Conservation (phyloP, 2,888 invertebrate species). For the Cyaniris semiargus region DNA sequence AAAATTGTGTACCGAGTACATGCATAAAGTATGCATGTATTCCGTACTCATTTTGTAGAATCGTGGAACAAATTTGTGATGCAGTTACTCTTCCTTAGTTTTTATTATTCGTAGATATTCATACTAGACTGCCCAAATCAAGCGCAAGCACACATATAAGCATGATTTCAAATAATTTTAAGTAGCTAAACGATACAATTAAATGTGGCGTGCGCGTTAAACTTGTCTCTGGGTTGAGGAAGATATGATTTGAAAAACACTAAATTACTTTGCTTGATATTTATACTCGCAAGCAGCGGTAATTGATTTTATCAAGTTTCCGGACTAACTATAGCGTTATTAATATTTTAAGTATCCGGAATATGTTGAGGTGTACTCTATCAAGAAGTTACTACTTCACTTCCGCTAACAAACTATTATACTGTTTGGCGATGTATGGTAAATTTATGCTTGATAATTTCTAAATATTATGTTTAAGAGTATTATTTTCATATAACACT, state of each 20-base stretch:
- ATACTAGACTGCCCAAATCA: not conserved
- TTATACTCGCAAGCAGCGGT: constrained; percentile 46
- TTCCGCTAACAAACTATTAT: not conserved
- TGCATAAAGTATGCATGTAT: no score
- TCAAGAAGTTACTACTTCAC: constrained; percentile 33
- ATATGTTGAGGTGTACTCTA: constrained; percentile 19
- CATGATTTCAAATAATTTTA: not conserved
- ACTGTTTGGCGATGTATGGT: no score
- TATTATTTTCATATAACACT: no score
- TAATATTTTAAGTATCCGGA: constrained; percentile 60
- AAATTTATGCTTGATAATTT: not conserved
- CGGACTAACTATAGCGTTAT: constrained; percentile 52
- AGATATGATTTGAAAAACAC: not conserved
- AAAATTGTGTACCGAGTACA: no score
- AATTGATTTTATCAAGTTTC: constrained; percentile 60
- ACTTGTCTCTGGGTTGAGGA: not conserved
- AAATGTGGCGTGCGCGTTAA: not conserved
- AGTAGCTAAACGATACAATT: not conserved
- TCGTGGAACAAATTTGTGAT: no score
- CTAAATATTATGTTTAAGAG: no score
- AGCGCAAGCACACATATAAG: not conserved
- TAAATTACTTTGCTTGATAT: not conserved
- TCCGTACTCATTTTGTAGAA: no score
- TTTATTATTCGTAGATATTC: no score
- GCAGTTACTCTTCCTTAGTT: no score